These are phyloP conservation scores for Stenurella melanura DNA, from an alignment of 2,888 invertebrate species.

Conservation along the genomic window DNA sequence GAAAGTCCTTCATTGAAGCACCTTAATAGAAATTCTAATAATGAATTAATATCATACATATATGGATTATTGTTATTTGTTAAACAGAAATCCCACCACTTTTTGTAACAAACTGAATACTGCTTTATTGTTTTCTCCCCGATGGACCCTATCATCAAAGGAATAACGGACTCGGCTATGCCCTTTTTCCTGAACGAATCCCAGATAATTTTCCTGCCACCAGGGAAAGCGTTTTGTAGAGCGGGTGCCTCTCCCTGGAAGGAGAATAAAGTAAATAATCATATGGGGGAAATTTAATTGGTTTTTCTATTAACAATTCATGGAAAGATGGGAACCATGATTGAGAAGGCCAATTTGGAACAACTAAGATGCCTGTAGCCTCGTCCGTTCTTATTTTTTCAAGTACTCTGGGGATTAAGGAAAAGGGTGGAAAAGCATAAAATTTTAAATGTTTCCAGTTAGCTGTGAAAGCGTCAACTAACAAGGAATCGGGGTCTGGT, in stretches of 20 bases:
- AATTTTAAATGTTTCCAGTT: conserved; percentile 37
- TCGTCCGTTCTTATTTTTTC: conserved; percentile 48
- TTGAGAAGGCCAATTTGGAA: conserved; percentile 36
- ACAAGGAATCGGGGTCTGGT: conserved; percentile 41
- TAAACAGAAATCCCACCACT: background rate
- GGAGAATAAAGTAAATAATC: background rate
- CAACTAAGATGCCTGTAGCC: conserved; percentile 46
- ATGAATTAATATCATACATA: background rate
- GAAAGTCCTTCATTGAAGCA: background rate
- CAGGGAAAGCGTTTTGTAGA: background rate
- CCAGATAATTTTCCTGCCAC: too few relatives aligned
- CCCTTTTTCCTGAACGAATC: background rate
- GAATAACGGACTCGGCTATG: background rate
- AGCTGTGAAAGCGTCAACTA: conserved; percentile 48
- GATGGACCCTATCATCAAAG: background rate
- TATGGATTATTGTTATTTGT: background rate
- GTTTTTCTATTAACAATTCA: background rate
- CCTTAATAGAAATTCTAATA: background rate
- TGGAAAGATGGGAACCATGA: background rate
- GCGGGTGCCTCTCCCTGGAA: background rate
- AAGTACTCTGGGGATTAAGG: conserved; percentile 44
- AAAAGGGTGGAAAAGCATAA: conserved; percentile 49
- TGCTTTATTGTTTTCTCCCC: background rate
- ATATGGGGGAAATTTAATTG: too few relatives aligned
- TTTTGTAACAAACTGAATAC: background rate